Evolutionary conservation across 1,140 invertebrate species (phyloP).

Genomic region (Drosophila pseudoananassae): DNA sequence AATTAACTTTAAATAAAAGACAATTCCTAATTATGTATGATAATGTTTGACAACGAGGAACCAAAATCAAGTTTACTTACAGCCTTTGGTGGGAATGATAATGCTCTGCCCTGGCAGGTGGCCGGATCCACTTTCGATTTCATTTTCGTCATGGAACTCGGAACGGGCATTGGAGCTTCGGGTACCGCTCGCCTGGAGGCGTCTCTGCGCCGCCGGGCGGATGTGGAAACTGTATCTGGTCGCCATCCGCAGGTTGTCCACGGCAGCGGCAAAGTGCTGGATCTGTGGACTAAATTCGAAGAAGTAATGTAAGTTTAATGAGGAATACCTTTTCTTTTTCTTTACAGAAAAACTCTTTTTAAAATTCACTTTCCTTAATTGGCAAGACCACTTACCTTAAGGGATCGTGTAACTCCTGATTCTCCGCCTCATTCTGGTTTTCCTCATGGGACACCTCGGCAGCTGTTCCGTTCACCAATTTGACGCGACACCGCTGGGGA

Average conservation of each 20-base stretch:
- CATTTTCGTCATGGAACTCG: conserved; percentile 65
- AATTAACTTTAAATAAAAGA: too few relatives aligned
- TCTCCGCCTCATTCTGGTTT: conserved; percentile 10
- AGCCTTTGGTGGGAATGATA: conserved; percentile 91
- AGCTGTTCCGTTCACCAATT: conserved; percentile 84
- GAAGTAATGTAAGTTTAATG: not conserved
- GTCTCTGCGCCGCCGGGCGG: conserved; percentile 81
- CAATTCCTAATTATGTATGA: not conserved
- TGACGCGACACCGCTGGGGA: conserved; percentile 88
- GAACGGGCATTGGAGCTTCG: conserved; percentile 71
- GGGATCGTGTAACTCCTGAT: conserved; percentile 25
- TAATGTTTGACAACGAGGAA: not conserved
- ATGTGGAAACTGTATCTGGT: conserved; percentile 92
- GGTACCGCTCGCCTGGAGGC: conserved; percentile 51
- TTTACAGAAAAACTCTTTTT: not conserved
- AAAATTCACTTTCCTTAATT: not conserved
- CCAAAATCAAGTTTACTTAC: conserved; percentile 85
- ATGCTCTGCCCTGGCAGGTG: conserved; percentile 85
- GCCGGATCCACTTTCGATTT: conserved; percentile 67
- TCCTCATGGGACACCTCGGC: conserved; percentile 32
- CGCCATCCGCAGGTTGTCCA: conserved; percentile 89
- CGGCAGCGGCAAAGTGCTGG: conserved; percentile 85
- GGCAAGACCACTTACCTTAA: conserved; percentile 28
- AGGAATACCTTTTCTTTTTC: not conserved
- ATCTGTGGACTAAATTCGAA: conserved; percentile 42